Base-by-base conservation (phyloP, 2,888 invertebrate genomes). In the Baccha elongata region DNA sequence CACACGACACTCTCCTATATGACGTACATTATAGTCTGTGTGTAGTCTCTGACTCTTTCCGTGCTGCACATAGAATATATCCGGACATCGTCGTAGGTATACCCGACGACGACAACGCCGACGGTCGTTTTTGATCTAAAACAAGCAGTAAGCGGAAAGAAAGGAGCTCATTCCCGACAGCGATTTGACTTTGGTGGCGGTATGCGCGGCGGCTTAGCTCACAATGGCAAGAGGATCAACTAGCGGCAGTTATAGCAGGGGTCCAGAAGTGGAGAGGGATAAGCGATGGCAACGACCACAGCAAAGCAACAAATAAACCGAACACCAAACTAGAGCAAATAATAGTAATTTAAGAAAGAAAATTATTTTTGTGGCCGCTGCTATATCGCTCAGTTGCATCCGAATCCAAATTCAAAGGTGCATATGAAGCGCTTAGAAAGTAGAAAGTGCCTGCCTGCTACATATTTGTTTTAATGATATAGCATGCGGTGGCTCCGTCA, bases 391-490 rank as follows among this genome's bases (percentile, higher is more conserved):
- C 60, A 72, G 79, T 35, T 80, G 60, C 62, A 83, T 83, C 78
- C 83, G 19, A 60, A 60, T 13, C 37, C 37, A 15, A 53, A 37
- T 40, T n/a, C 44, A 19, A 68, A 68, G 83, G 72, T 42, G 83
- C 72, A 78, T 83, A 83, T 83, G 83, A 76, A 83, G 76, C 65
- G 68, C 84, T 79, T 84, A 79, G 79, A 79, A 79, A 79, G 84
- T 84, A 84, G 84, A 84, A 84, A 84, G 84, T 84, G 84, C 75
- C 69, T 75, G 73, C 75, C 71, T 83, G 78, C 72, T 83, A 83
- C 83, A 83, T 83, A 83, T 83, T 83, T 78, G 83, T 83, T 83
- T 83, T 83, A 83, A 83, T 83, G 83, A 83, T 83, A 78, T 83
- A 83, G 83, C 83, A 83, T 83, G 83, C 83, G 72, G 73, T 73